Conservation (phyloP, 2,113 vertebrate species). For the Solea solea region DNA sequence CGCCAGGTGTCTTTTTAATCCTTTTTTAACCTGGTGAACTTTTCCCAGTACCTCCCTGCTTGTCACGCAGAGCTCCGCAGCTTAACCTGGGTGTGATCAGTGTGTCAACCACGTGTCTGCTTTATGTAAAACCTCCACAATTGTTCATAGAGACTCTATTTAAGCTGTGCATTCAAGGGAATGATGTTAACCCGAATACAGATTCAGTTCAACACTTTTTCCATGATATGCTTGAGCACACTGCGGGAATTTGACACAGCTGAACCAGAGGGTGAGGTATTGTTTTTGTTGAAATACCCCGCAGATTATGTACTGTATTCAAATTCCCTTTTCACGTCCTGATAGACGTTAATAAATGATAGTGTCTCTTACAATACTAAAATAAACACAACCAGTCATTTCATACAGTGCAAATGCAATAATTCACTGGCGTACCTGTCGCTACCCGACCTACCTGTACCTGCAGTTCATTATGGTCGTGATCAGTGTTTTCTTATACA, state of each 20-base stretch:
- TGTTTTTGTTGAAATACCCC: background rate
- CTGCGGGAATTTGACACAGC: background rate
- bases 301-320: too few species aligned
- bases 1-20: constrained; percentile 31
- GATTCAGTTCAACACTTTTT: background rate
- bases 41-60: constrained; percentile 30
- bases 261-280: background rate
- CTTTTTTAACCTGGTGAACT: constrained; percentile 26
- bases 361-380: too few species aligned
- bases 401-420: too few species aligned
- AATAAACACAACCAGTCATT: too few species aligned
- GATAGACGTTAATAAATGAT: too few species aligned
- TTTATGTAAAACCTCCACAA: constrained; percentile 28
- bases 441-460: too few species aligned
- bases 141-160: constrained; percentile 1
- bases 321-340: too few species aligned
- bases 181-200: background rate
- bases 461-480: too few species aligned
- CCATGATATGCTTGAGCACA: too few species aligned
- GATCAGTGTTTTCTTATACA: too few species aligned
- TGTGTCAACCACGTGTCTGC: background rate
- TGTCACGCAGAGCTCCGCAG: constrained; percentile 11
- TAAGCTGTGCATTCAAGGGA: constrained; percentile 3
- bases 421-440: too few species aligned
- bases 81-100: constrained; percentile 22